Conservation (phyloP, 2,888 invertebrate species). For the Leucoma salicis region DNA sequence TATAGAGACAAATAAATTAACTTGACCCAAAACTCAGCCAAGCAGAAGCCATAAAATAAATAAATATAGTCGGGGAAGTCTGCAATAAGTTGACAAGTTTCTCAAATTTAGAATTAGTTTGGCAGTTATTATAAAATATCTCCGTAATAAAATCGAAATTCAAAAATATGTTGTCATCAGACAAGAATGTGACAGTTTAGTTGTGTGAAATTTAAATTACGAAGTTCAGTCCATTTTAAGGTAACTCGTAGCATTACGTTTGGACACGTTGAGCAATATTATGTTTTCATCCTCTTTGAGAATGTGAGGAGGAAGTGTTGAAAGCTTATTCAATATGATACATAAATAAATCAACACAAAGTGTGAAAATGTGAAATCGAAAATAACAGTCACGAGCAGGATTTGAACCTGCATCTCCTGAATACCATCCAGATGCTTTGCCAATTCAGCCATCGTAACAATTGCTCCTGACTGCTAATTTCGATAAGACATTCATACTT, state of each 20-base stretch:
- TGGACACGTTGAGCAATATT: slow-evolving; percentile 6
- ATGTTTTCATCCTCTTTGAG: slow-evolving; percentile 1
- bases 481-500: too few relatives aligned
- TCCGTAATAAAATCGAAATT: not conserved
- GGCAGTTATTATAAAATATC: slow-evolving; percentile 13
- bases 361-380: too few relatives aligned
- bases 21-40: slow-evolving; percentile 49
- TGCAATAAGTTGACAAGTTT: slow-evolving; percentile 25
- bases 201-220: slow-evolving; percentile 10
- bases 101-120: slow-evolving; percentile 31
- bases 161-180: slow-evolving; percentile 4
- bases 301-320: slow-evolving; percentile 2
- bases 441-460: too few relatives aligned
- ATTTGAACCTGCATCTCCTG: too few relatives aligned
- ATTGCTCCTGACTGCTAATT: too few relatives aligned
- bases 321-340: not conserved
- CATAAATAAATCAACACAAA: too few relatives aligned
- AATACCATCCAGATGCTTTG: too few relatives aligned
- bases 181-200: slow-evolving; percentile 11
- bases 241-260: slow-evolving; percentile 1
- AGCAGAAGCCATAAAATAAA: slow-evolving; percentile 58
- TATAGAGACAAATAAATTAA: slow-evolving; percentile 43
- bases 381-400: too few relatives aligned
- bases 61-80: slow-evolving; percentile 39
- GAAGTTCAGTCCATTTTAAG: slow-evolving; percentile 6